Base-by-base conservation (phyloP, 2,888 invertebrate species). In the Malthinus seriepunctatus region DNA sequence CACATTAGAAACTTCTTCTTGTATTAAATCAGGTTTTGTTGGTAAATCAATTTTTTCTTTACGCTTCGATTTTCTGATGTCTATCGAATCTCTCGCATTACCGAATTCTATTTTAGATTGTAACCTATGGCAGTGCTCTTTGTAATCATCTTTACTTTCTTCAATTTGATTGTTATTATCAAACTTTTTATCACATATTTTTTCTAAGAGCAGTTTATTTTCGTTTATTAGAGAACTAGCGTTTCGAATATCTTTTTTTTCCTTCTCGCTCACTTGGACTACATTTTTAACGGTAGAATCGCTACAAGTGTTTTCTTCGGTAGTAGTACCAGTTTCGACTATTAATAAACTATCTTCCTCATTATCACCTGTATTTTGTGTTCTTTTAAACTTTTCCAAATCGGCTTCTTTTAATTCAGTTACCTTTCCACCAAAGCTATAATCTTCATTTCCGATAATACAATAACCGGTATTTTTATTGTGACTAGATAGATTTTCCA, bases 61-160 rank as follows among this genome's bases (percentile, higher is more conserved):
- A 44, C 82, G 78, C 64, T 82, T 80, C 8, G 83, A 82, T 69
- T 87, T 87, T 58, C 86, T 79, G 1, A 86, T 78, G 69, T 88
- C 88, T 54, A 88, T 84, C 0, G 88, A 88, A 74, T 88, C 88
- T 61, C 85, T 82, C 0, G 83, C 87, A 67, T 87, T 88, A 60
- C 86, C 85, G 66, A 89, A 89, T 67, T 89, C 88, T 1, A 87
- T 83, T 73, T 87, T 84, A 12, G 86, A 86, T 70, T 88, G 86
- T 33, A 88, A 72, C 44, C 86, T 80, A 56, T 86, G 84, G 31
- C 88, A 86, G 67, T 88, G 88, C 59, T 87, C 86, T 62, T 85
- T 80, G 67, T 83, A 84, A 55, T 78, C 77, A n/a, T 73, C 59
- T 55, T 59, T 32, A 54, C 59, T 12, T 14, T 37, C 51, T 52